These are phyloP conservation scores for Noctua pronuba DNA, from an alignment of 2,888 invertebrate species.

Conservation along the genomic window DNA sequence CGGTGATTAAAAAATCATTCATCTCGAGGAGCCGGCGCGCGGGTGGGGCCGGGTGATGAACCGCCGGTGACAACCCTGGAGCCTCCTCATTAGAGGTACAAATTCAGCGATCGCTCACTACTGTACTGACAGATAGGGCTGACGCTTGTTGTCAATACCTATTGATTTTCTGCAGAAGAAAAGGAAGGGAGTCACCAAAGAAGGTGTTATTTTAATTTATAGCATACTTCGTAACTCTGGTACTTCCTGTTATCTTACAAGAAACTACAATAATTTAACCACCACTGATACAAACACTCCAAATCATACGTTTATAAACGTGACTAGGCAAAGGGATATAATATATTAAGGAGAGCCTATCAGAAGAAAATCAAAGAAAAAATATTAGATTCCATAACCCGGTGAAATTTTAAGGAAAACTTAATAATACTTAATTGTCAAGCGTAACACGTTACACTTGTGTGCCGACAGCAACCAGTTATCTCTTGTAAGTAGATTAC, in stretches of 20 bases:
- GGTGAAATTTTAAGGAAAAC: neutral
- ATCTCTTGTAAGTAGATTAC: neutral
- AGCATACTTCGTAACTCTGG: too few relatives aligned
- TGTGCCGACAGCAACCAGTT: neutral
- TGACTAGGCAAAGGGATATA: neutral
- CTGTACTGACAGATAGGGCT: conserved; percentile 23
- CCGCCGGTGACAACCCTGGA: conserved; percentile 58
- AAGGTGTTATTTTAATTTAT: neutral
- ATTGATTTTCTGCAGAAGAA: conserved; percentile 9
- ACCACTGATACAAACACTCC: neutral
- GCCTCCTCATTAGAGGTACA: conserved; percentile 69
- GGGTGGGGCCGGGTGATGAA: conserved; percentile 19
- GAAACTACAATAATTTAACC: neutral
- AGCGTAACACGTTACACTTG: neutral
- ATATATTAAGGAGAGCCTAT: neutral
- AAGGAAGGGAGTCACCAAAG: neutral
- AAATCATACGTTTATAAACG: neutral
- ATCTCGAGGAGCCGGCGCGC: conserved; percentile 29
- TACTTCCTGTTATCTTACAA: too few relatives aligned
- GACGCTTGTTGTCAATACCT: conserved; percentile 7
- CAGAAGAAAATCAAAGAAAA: neutral
- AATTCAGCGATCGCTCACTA: conserved; percentile 69
- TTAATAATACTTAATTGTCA: neutral
- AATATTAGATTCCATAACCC: neutral
- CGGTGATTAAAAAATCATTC: conserved; percentile 60